phyloP scores from a whole-genome alignment of 2,113 vertebrate species.

The Thermophis baileyi region DNA sequence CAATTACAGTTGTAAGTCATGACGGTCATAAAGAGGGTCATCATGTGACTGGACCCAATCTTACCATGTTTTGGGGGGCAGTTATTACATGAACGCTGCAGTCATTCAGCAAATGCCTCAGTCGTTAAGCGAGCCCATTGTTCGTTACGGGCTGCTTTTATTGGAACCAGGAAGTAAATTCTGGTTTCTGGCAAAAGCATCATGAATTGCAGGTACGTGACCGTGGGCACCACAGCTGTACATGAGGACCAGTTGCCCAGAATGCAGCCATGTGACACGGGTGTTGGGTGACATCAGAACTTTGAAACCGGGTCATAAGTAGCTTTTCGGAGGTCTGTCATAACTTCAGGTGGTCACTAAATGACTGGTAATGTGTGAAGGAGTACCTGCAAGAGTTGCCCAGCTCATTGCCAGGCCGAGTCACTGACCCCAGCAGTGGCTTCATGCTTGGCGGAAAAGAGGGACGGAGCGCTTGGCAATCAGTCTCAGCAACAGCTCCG shows the following conservation, averaged over 20 bases:
- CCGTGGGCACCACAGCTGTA: fast-evolving
- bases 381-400: neutral
- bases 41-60: neutral
- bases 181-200: neutral
- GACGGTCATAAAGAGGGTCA: neutral
- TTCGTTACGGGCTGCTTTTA: neutral
- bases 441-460: neutral
- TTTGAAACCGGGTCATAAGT: neutral
- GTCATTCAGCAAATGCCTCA: neutral
- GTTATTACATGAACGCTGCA: neutral
- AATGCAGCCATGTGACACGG: neutral
- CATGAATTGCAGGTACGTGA: neutral
- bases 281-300: neutral
- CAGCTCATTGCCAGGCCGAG: neutral
- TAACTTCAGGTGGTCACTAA: neutral
- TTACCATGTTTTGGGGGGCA: neutral
- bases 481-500: neutral
- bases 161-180: neutral
- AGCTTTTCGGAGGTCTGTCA: neutral
- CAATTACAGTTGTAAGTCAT: neutral
- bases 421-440: neutral
- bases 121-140: neutral
- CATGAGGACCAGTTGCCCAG: neutral
- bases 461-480: neutral
- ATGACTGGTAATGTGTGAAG: neutral